These are phyloP conservation scores for Mnemiopsis leidyi DNA, from an alignment of 37 sponge, comb jelly and placozoan genomes.

Conservation along the genomic window DNA sequence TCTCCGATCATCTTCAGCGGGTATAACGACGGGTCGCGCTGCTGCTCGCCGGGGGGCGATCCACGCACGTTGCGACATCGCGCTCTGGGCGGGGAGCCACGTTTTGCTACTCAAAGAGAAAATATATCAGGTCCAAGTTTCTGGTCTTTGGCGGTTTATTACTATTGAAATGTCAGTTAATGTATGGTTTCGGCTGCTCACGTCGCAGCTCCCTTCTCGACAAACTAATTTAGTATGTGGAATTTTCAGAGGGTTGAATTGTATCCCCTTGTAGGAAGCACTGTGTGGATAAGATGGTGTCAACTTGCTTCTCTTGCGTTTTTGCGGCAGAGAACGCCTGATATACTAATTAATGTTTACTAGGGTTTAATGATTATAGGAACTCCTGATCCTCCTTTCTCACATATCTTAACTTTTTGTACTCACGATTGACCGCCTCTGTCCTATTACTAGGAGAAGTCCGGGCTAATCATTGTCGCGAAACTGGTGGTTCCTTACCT, in stretches of 20 bases:
- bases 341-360: conserved; percentile 46
- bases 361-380: conserved; percentile 61
- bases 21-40: neutral
- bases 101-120: neutral
- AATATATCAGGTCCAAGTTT: neutral
- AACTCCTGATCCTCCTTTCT: neutral
- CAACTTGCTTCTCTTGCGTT: too few relatives aligned
- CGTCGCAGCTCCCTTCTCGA: neutral
- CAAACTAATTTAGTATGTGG: neutral
- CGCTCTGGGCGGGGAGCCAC: neutral
- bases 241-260: neutral
- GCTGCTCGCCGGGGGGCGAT: neutral
- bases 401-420: neutral
- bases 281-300: neutral
- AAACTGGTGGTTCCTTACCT: neutral
- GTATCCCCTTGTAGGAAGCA: neutral
- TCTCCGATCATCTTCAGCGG: neutral
- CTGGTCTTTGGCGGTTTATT: neutral
- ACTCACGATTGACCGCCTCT: neutral
- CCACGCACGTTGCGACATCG: neutral
- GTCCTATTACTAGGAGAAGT: neutral
- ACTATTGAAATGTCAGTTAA: neutral
- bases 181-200: neutral
- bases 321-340: neutral
- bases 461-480: neutral